Percentiles rank a stretch among this genome's conserved stretches.
These are phyloP conservation scores for Drosophila oshimai DNA, from an alignment of 1,140 invertebrate genomes.

Conservation along the genomic window DNA sequence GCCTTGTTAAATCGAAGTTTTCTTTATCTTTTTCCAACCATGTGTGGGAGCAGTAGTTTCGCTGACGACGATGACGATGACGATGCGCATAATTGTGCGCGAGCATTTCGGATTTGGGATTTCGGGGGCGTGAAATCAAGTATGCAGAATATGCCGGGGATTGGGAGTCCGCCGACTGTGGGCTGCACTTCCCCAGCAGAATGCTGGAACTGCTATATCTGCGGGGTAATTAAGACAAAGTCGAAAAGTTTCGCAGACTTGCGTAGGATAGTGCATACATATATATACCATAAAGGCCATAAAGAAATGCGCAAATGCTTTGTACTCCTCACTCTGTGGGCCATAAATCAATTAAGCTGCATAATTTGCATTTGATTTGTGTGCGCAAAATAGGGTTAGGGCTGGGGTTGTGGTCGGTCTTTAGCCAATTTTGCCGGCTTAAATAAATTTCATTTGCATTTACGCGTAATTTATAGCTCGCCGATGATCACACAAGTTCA, in stretches of 20 bases:
- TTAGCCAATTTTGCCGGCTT: slow-evolving; percentile 35
- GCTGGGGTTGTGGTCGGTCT: background rate
- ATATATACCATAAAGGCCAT: slow-evolving; percentile 28
- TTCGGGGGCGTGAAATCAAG: slow-evolving; percentile 71
- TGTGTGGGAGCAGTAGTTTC: slow-evolving; percentile 57
- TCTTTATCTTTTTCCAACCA: slow-evolving; percentile 28
- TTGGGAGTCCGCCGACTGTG: slow-evolving; percentile 36
- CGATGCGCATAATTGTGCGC: slow-evolving; percentile 78
- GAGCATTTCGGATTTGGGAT: slow-evolving; percentile 65
- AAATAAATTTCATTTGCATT: slow-evolving; percentile 57
- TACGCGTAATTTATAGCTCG: slow-evolving; percentile 55
- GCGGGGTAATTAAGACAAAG: slow-evolving; percentile 70
- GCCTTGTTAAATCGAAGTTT: slow-evolving; percentile 63
- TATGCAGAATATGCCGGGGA: slow-evolving; percentile 66
- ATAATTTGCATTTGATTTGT: slow-evolving; percentile 81
- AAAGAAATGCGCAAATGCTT: slow-evolving; percentile 55
- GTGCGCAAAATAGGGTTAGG: slow-evolving; percentile 38
- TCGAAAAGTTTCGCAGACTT: slow-evolving; percentile 65
- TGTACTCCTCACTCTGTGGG: slow-evolving; percentile 21
- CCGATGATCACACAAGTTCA: slow-evolving; percentile 35
- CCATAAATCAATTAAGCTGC: slow-evolving; percentile 76
- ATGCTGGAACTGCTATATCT: background rate
- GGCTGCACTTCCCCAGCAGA: slow-evolving; percentile 6
- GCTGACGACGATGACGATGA: slow-evolving; percentile 36
- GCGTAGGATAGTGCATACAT: slow-evolving; percentile 44